These are phyloP conservation scores for Callospermophilus lateralis DNA, from an alignment of 2,113 vertebrate genomes.

Conservation along the genomic window DNA sequence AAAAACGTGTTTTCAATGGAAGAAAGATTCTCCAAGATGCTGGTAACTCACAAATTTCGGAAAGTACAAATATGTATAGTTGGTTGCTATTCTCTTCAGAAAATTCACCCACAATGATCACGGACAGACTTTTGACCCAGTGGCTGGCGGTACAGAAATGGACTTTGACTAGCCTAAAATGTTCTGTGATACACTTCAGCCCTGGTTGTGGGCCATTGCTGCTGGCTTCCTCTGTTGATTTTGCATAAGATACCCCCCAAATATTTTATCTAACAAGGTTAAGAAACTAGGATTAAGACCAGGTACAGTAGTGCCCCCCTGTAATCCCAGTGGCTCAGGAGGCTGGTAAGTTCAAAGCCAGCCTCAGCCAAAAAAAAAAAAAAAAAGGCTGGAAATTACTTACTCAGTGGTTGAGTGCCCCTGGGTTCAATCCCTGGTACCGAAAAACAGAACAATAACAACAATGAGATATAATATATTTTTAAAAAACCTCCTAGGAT, in stretches of 20 bases:
- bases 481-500: too few relatives aligned
- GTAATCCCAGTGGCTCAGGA: too few relatives aligned
- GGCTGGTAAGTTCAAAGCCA: too few relatives aligned
- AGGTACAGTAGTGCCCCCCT: too few relatives aligned
- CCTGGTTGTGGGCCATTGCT: neutral
- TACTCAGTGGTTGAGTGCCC: too few relatives aligned
- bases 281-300: neutral
- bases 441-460: too few relatives aligned
- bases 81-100: neutral
- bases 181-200: too few relatives aligned
- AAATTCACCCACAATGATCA: neutral
- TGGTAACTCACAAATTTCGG: neutral
- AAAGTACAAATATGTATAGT: neutral
- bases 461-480: neutral
- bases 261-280: neutral
- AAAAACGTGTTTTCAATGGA: neutral
- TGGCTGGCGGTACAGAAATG: neutral
- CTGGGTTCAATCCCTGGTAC: too few relatives aligned
- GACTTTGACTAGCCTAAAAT: fast-evolving
- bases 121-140: neutral
- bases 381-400: too few relatives aligned
- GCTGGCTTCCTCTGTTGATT: neutral
- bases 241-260: neutral
- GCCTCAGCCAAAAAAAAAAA: too few relatives aligned
- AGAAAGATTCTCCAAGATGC: neutral